phyloP scores from a whole-genome alignment of 2,888 invertebrate species.

The Amphipyra berbera region DNA sequence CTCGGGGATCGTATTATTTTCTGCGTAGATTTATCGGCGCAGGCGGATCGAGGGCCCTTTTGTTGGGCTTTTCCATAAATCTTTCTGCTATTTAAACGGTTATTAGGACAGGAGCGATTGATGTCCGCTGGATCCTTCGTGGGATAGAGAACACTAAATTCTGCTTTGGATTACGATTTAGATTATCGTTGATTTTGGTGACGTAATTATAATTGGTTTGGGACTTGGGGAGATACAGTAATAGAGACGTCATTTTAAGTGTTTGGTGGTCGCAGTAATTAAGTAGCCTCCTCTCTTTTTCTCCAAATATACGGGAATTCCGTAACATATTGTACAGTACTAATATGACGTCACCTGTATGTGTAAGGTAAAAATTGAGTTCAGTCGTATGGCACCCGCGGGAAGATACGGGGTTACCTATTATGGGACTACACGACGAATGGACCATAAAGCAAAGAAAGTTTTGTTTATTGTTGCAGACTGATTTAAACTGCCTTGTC shows the following conservation, averaged over 20 bases:
- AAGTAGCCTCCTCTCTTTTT: neutral
- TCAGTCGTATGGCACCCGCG: constrained; percentile 46
- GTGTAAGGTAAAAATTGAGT: constrained; percentile 42
- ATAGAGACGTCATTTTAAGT: neutral
- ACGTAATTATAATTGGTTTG: constrained; percentile 35
- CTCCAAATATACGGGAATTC: constrained; percentile 1
- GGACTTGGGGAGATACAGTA: constrained; percentile 18
- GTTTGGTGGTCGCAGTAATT: neutral
- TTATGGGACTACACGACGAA: constrained; percentile 43
- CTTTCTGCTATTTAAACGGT: constrained; percentile 86
- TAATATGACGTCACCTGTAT: constrained; percentile 12
- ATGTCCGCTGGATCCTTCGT: constrained; percentile 75
- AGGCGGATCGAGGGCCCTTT: constrained; percentile 82
- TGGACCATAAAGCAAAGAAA: constrained; percentile 47
- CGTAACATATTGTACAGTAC: constrained; percentile 11
- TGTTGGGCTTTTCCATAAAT: constrained; percentile 87
- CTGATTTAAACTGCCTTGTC: constrained; percentile 22
- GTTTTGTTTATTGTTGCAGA: constrained; percentile 31
- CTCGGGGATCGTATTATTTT: constrained; percentile 86
- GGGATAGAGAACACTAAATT: constrained; percentile 66
- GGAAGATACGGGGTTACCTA: constrained; percentile 43
- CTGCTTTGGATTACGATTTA: constrained; percentile 49
- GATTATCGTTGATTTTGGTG: constrained; percentile 32
- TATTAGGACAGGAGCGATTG: constrained; percentile 86
- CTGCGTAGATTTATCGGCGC: constrained; percentile 86